These are phyloP conservation scores for Unio pictorum DNA, from an alignment of 2,888 invertebrate species.

Conservation along the genomic window DNA sequence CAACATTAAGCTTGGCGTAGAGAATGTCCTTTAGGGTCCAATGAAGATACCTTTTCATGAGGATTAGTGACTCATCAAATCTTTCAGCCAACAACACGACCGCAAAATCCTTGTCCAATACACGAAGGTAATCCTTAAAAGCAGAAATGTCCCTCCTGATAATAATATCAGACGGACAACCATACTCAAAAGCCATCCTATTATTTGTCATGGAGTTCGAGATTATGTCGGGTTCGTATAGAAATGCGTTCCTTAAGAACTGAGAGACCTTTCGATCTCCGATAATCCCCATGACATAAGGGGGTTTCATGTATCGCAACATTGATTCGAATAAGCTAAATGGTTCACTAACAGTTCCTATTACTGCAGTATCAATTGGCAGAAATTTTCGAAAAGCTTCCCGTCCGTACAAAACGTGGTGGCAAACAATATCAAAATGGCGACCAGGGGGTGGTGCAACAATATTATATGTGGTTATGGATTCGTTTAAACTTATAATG, in stretches of 20 bases:
- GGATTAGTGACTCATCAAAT: conserved; percentile 32
- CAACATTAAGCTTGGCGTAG: conserved; percentile 32
- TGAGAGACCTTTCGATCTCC: conserved; percentile 12
- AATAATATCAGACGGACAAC: conserved; percentile 24
- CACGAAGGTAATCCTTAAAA: conserved; percentile 21
- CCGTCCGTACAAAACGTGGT: conserved; percentile 29
- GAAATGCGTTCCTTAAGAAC: conserved; percentile 13
- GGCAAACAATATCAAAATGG: conserved; percentile 29
- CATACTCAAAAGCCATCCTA: conserved; percentile 31
- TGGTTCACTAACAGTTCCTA: conserved; percentile 32
- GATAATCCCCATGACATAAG: conserved; percentile 9
- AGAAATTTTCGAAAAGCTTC: conserved; percentile 21
- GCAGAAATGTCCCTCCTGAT: conserved; percentile 13
- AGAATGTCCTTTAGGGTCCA: conserved; percentile 31
- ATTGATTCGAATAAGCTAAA: conserved; percentile 21
- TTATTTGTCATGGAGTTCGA: conserved; percentile 22
- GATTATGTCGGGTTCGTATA: conserved; percentile 11
- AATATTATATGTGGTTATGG: conserved; percentile 25
- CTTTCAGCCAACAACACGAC: conserved; percentile 27
- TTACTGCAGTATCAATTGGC: conserved; percentile 16
- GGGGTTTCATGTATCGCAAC: conserved; percentile 26
- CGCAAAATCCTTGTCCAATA: conserved; percentile 26
- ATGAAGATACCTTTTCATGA: conserved; percentile 21
- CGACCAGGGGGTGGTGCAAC: conserved; percentile 20
- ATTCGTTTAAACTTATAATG: conserved; percentile 32